Base-by-base conservation (phyloP, 2,888 invertebrate species). In the Spodoptera picta region DNA sequence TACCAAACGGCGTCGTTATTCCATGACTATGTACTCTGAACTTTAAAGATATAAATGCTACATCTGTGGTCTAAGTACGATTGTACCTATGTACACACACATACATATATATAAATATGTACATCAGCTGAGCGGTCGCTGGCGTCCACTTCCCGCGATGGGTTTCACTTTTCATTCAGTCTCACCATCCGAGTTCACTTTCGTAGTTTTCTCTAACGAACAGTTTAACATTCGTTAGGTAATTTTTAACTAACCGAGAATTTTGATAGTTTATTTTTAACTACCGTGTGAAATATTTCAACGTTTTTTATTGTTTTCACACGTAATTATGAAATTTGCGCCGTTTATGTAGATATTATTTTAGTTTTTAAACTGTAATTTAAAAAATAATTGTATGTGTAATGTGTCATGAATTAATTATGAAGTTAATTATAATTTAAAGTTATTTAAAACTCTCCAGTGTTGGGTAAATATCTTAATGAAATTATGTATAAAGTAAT, bases 161-260 rank as follows among this genome's bases (percentile, higher is more conserved):
- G 19, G 59, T 79, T 79, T 79, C 79, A 77, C 79, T 79, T 79
- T 75, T 75, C 60, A 62, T 55, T 36, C 36, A 0, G 36, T 7
- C 6, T 36, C 1, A 52, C 45, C 42, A 57, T 63, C 57, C 52
- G 60, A 50, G 53, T 54, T 65, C 52, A 75, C 80, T 80, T 77
- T 80, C 79, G 65, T 71, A 71, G 73, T 73, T 78, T 73, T 73
- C 75, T 65, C 73, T 66, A 45, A 62, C 75, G 56, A 60, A 62
- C 36, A 50, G 36, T 68, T 75, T 55, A 63, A 48, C 59, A 73
- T 73, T 56, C 36, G 70, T 75, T 79, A 71, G 64, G 63, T 77
- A 75, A 80, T 69, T 65, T 72, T 65, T 75, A 63, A 71, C 56
- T 67, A 54, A 44, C 11, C 43, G 51, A 59, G 58, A 71, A 60